Conservation (phyloP, 2,113 vertebrate genomes). For the Rattus rattus region DNA sequence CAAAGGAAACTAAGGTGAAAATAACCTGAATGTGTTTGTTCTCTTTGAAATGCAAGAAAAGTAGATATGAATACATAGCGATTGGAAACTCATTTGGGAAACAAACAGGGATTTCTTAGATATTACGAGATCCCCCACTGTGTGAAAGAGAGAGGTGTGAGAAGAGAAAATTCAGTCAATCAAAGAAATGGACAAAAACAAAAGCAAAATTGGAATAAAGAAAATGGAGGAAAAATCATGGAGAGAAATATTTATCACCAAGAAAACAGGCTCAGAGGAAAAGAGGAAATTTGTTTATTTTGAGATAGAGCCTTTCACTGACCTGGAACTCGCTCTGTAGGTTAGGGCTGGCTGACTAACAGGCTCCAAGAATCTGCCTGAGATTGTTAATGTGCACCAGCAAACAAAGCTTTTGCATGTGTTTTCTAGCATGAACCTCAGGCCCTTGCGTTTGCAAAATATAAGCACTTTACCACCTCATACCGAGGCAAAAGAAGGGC, state of each 20-base stretch:
- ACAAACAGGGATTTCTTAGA: not conserved
- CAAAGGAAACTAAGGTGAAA: not conserved
- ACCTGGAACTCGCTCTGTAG: not conserved
- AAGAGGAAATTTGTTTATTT: not conserved
- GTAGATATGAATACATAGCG: not conserved
- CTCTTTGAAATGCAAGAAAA: not conserved
- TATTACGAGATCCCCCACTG: not conserved
- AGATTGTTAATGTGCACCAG: not conserved
- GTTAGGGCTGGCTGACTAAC: not conserved
- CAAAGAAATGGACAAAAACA: not conserved
- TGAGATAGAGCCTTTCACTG: not conserved
- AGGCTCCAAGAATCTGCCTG: not conserved
- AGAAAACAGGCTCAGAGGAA: not conserved
- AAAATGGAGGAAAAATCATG: not conserved
- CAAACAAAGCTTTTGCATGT: not conserved
- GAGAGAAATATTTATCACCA: not conserved
- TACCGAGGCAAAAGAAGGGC: not conserved
- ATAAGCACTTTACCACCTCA: not conserved
- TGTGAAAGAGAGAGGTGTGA: not conserved
- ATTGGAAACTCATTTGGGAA: not conserved
- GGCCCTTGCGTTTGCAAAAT: not conserved
- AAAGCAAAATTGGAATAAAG: not conserved
- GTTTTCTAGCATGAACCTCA: not conserved
- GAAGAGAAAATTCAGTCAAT: not conserved
- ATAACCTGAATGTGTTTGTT: not conserved